phyloP scores from a whole-genome alignment of 2,797 vertebrate genomes.

The Aratinga solstitialis region DNA sequence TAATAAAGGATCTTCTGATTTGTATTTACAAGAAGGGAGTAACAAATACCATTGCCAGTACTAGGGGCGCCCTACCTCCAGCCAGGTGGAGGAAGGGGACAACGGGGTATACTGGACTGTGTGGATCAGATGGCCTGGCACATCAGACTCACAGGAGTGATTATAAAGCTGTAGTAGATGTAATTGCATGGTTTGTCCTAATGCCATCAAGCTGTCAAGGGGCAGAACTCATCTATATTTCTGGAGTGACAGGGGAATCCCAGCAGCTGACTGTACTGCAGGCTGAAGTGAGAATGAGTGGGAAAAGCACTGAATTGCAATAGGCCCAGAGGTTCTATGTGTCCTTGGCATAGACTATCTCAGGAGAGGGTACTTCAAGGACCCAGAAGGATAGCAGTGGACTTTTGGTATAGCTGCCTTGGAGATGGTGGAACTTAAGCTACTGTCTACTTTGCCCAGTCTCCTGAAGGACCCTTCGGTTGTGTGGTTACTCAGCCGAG shows the following conservation, averaged over 20 bases:
- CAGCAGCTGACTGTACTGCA: neutral
- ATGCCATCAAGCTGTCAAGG: too few relatives aligned
- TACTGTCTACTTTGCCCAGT: neutral
- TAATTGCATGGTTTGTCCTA: neutral
- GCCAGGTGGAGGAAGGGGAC: neutral
- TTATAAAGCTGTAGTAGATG: neutral
- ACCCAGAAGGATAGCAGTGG: neutral
- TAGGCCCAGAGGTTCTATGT: neutral
- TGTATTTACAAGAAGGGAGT: neutral
- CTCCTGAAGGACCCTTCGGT: neutral
- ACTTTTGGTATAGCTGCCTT: neutral
- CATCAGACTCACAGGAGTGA: neutral
- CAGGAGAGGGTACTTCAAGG: neutral
- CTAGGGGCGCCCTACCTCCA: neutral
- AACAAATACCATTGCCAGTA: neutral
- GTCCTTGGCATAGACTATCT: neutral
- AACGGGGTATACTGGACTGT: neutral
- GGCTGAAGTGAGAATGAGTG: neutral
- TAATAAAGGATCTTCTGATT: neutral
- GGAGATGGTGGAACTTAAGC: neutral
- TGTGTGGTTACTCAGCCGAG: neutral
- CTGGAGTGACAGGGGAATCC: neutral
- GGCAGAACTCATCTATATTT: too few relatives aligned
- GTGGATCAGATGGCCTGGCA: neutral
- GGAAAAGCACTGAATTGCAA: neutral